These are phyloP conservation scores for Myiothlypis chrysogaster DNA, from an alignment of 2,797 vertebrate species.

Conservation along the genomic window DNA sequence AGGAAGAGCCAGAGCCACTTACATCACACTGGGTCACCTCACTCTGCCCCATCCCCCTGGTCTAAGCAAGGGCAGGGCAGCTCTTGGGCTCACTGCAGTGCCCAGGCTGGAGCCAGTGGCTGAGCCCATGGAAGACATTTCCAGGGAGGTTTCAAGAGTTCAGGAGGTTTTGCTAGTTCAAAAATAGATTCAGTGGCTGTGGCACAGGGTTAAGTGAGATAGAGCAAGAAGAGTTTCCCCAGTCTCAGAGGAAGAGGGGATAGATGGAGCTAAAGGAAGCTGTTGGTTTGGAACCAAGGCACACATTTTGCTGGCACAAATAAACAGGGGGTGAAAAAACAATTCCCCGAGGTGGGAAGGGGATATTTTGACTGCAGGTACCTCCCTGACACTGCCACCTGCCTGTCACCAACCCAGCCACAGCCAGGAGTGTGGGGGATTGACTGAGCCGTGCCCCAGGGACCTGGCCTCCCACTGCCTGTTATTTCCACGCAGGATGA, in stretches of 20 bases:
- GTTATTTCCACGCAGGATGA: slow-evolving; percentile 34
- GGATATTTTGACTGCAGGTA: not conserved
- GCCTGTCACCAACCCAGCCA: not conserved
- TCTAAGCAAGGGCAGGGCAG: not conserved
- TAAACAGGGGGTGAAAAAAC: not conserved
- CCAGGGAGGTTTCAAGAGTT: not conserved
- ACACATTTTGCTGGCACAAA: not conserved
- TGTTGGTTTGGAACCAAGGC: not conserved
- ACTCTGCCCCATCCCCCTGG: rapidly evolving
- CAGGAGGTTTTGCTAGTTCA: not conserved
- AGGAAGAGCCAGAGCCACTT: not conserved
- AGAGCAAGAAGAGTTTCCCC: not conserved
- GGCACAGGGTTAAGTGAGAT: not conserved
- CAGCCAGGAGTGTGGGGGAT: rapidly evolving
- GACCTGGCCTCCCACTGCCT: not conserved
- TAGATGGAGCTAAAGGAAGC: not conserved
- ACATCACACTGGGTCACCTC: not conserved
- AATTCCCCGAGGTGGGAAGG: not conserved
- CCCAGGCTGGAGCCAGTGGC: not conserved
- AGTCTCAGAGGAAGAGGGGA: not conserved
- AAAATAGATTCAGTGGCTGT: not conserved
- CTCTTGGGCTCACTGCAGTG: not conserved
- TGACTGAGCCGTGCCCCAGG: rapidly evolving
- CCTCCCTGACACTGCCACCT: not conserved
- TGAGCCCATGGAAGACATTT: not conserved